Percentiles rank a stretch among this genome's conserved stretches.
phyloP scores from a whole-genome alignment of 2,888 invertebrate species.

The Netelia melanura region DNA sequence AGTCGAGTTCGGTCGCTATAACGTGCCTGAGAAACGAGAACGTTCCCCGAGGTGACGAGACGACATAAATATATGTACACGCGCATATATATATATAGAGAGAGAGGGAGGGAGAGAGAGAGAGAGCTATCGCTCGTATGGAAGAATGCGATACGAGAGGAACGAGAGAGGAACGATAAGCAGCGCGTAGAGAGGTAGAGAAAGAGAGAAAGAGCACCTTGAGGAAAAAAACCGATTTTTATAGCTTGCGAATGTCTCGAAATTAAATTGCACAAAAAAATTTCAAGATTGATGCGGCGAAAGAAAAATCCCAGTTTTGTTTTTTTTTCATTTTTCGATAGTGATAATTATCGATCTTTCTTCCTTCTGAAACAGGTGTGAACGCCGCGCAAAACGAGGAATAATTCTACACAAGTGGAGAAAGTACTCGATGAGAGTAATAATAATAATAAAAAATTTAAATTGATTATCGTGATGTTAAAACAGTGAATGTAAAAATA shows the following conservation, averaged over 20 bases:
- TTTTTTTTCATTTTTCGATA: slow-evolving; percentile 4
- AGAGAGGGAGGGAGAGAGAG: neutral
- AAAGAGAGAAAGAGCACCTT: neutral
- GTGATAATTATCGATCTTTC: slow-evolving; percentile 8
- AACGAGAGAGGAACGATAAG: neutral
- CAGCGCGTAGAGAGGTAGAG: neutral
- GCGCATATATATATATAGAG: neutral
- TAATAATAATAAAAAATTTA: slow-evolving; percentile 8
- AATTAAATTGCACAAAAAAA: neutral
- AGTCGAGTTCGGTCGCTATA: slow-evolving; percentile 43
- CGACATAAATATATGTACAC: slow-evolving; percentile 7
- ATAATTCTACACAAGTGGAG: slow-evolving; percentile 53
- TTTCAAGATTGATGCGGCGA: neutral
- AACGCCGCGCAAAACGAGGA: slow-evolving; percentile 28
- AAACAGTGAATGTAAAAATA: slow-evolving; percentile 38
- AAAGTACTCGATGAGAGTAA: slow-evolving; percentile 37
- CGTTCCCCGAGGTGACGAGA: slow-evolving; percentile 41
- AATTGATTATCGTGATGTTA: slow-evolving; percentile 36
- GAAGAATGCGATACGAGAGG: slow-evolving; percentile 13
- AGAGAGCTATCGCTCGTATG: neutral
- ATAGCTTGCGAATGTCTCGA: neutral
- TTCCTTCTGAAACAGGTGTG: slow-evolving; percentile 46
- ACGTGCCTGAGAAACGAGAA: slow-evolving; percentile 56
- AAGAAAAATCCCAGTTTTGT: neutral
- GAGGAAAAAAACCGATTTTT: neutral